Base-by-base conservation (phyloP, 1,140 invertebrate species). In the Hermatobates lingyangjiaoensis region DNA sequence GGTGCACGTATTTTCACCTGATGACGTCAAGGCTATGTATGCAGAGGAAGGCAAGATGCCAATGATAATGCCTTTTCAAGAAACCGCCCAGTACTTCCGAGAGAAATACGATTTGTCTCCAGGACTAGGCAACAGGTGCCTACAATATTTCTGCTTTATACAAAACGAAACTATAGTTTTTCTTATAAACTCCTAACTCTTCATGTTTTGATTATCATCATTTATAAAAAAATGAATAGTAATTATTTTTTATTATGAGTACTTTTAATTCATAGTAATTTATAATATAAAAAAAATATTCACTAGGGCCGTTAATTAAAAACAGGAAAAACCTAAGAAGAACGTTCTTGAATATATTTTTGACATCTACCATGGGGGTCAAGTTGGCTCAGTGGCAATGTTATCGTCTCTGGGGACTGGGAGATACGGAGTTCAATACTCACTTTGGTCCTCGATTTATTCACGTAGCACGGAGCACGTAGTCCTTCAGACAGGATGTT, bases 51-150 rank as follows among this genome's bases (percentile, higher is more conserved):
- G 68, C 12, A 70, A 69, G 55, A 64, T 52, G 23, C 73, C 73
- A 2, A 53, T 64, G 54, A 63, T 74, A 24, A 63, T 64, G 26
- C 73, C 73, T 7, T 59, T 75, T 3, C 63, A 72, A 51, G 68
- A 72, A 56, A 68, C 71, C 1, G 64, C 65, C 12, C 63, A 71
- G 57, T 49, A 66, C n/a, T 75, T 74, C 57, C 61, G 68, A 54
- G 58, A 67, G 56, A 62, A 66, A 58, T 66, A 63, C 28, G 58
- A 66, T 50, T 59, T 71, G 52, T 71, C 68, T 26, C 64, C 63
- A 7, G 76, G 76, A 20, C 60, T 78, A 3, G 73, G 74, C 38
- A 75, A 75, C 59, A 66, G 64, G 72, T 74, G 61, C 12, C 20
- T 20, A 46, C 4, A 64, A 63, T 50, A 42, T 2, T n/a, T n/a